Conservation (phyloP, 1,140 invertebrate species). For the Drosophila nebulosa region DNA sequence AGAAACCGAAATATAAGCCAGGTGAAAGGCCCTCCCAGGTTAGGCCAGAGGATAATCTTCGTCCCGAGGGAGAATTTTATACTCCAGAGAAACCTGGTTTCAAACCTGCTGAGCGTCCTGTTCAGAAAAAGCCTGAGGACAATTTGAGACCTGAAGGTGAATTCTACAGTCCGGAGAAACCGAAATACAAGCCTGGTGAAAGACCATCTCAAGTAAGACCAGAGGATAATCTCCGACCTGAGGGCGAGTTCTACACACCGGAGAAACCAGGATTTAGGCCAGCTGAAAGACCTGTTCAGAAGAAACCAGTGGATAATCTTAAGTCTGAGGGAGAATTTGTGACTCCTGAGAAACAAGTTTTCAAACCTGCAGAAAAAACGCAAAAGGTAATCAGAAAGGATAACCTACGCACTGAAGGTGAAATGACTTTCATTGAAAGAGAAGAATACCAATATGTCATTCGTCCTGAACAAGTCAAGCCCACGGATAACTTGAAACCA, state of each 20-base stretch:
- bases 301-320: constrained; percentile 62
- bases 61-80: constrained; percentile 83
- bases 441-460: constrained; percentile 81
- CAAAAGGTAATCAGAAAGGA: constrained; percentile 83
- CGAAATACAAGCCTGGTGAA: constrained; percentile 82
- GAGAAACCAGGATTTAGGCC: constrained; percentile 79
- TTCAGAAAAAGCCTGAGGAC: constrained; percentile 81
- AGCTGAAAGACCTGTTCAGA: constrained; percentile 54
- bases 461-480: constrained; percentile 82
- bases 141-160: constrained; percentile 85
- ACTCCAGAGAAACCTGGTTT: constrained; percentile 82
- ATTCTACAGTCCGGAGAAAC: constrained; percentile 82
- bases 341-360: constrained; percentile 81
- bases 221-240: constrained; percentile 83
- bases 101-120: constrained; percentile 81
- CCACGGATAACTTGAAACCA: constrained; percentile 82
- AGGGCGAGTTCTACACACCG: constrained; percentile 83
- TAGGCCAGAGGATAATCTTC: constrained; percentile 81
- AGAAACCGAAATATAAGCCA: constrained; percentile 81
- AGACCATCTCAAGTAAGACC: constrained; percentile 82
- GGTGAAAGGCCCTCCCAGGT: constrained; percentile 81
- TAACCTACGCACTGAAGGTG: constrained; percentile 83
- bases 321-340: constrained; percentile 84
- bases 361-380: constrained; percentile 82
- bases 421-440: constrained; percentile 82